Evolutionary conservation across 2,113 vertebrate species (phyloP).

Genomic region (Paralichthys olivaceus): DNA sequence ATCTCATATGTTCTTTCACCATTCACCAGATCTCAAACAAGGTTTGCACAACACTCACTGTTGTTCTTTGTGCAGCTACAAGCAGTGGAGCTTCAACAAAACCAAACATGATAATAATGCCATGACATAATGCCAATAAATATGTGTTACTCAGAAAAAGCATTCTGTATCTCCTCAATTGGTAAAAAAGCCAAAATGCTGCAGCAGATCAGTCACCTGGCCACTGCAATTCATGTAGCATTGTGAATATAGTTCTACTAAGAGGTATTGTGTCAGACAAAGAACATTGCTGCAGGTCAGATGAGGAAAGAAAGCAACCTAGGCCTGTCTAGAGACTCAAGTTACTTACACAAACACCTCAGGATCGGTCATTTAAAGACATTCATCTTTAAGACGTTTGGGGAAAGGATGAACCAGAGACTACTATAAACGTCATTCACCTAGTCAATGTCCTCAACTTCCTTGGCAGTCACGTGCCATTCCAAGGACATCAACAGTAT

Average conservation of each 20-base stretch:
- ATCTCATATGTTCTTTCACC: no score
- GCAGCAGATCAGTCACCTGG: slow-evolving; percentile 37
- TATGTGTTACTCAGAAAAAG: slow-evolving; percentile 40
- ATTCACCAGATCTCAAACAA: neutral
- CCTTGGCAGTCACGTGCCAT: neutral
- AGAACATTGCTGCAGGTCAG: slow-evolving; percentile 52
- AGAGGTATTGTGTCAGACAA: slow-evolving; percentile 59
- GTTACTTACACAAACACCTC: slow-evolving; percentile 43
- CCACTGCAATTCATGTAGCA: slow-evolving; percentile 29
- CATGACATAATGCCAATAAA: slow-evolving; percentile 31
- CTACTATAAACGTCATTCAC: slow-evolving; percentile 18
- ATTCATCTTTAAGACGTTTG: slow-evolving; percentile 22
- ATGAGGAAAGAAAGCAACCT: slow-evolving; percentile 55
- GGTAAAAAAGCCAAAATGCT: slow-evolving; percentile 53
- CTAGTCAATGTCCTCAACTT: slow-evolving; percentile 16
- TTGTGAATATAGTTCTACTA: slow-evolving; percentile 35
- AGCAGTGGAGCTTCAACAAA: slow-evolving; percentile 23
- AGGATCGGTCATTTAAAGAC: slow-evolving; percentile 42
- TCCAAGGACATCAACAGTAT: slow-evolving; percentile 32
- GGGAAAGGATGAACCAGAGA: slow-evolving; percentile 1
- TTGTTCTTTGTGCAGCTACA: slow-evolving; percentile 21
- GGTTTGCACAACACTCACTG: neutral
- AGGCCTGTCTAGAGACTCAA: slow-evolving; percentile 33
- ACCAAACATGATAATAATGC: slow-evolving; percentile 35
- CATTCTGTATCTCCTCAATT: slow-evolving; percentile 46